Evolutionary conservation across 2,888 invertebrate genomes (phyloP), one percentile per base, ranked within the genome.

Genomic region (Chrysodeixis includens): DNA sequence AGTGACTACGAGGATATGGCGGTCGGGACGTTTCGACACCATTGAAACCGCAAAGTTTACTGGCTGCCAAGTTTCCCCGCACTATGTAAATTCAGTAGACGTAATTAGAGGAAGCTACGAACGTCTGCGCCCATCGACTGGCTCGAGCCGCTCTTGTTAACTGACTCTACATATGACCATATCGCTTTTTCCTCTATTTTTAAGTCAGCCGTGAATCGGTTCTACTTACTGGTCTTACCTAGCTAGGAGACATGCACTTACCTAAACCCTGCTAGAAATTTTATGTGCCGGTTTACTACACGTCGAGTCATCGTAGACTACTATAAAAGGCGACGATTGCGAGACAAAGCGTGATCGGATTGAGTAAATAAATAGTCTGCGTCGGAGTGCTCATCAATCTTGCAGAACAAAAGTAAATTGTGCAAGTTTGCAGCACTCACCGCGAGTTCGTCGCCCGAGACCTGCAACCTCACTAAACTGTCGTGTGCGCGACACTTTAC

Each of bases 301-400:
- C 85, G 83, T 79, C 82, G 82, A 88, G 87, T 88, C 88, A 85
- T 87, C 83, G 89, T 82, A 88, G 90, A 88, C 85, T 81, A 85
- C 88, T 87, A 89, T 90, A 90, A 92, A 92, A 90, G 88, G 88
- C 87, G 88, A 90, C 88, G 90, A 92, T 92, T 92, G 92, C 88
- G 86, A 91, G 91, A 90, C 91, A 91, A 92, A 90, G 90, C 91
- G 92, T 92, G 92, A 93, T 93, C 92, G 90, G 91, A 92, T 93
- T 93, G 89, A 90, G 90, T 92, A 92, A 83, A 93, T 92, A 93
- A 93, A 92, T 92, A 92, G 92, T 92, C 88, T 87, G 86, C 88
- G 89, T 89, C 85, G 86, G 85, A 90, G 88, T 88, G 88, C 90
- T 92, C 93, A 92, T 93, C 93, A 93, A 93, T 92, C 92, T 92